Evolutionary conservation across 2,113 vertebrate species (phyloP), one percentile per base, ranked within the genome.

Genomic region (Albula goreensis): DNA sequence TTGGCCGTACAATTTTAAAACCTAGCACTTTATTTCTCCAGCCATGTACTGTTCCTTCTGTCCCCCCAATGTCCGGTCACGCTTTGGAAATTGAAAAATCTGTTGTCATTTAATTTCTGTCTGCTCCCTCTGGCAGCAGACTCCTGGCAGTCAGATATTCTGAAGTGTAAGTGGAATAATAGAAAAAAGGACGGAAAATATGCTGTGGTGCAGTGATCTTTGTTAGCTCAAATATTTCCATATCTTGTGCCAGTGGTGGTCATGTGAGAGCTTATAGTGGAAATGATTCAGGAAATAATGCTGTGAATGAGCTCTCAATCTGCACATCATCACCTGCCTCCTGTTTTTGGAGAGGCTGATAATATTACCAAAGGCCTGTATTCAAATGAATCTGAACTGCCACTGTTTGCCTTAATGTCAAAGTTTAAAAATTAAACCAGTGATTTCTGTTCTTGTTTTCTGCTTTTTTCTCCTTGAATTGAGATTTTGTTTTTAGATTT

Each of bases 31-130:
- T 49, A 25, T 70, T 22, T 25, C n/a, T 17, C 3, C 2, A 2
- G 8, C 74, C 56, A 19, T 2, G 31, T 78, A 15, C 48, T 8
- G 52, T 4, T 53, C 51, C 57, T 25, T 85, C 89, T 90, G 89
- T 88, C 89, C 89, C 84, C 57, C 78, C 66, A 17, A 17, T 48
- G 81, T 86, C 89, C 88, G 63, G 87, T 87, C 87, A 70, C 84
- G 83, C 84, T 83, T 89, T 90, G 50, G 53, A 17, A 50, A 80
- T 92, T 92, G 88, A 90, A 85, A 91, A 90, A 90, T 89, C 88
- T 90, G 86, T 83, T 87, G 70, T 93, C 81, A 90, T 92, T 93
- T 89, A 93, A 93, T 93, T 92, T 87, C 90, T 88, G 88, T 70
- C 87, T 88, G 87, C 84, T 88, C 53, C 88, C 90, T 88, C 89